A percentile compares a stretch with the other conserved stretches of the same genome.
Conservation (phyloP, 2,113 vertebrate species). For the Entomyzon cyanotis region DNA sequence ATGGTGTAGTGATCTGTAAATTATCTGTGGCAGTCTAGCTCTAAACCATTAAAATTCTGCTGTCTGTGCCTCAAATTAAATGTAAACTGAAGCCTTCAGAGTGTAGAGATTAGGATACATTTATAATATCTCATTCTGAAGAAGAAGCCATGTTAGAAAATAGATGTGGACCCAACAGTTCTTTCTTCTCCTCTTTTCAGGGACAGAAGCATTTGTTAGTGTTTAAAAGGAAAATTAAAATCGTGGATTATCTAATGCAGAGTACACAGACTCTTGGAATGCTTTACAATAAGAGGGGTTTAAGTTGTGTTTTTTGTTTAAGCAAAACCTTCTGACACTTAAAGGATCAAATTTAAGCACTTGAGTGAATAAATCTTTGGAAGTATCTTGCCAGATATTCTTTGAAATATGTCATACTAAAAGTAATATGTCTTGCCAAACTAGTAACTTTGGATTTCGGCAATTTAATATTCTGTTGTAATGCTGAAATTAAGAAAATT, state of each 20-base stretch:
- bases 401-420: neutral
- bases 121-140: neutral
- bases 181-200: neutral
- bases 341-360: neutral
- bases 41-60: slow-evolving; percentile 9
- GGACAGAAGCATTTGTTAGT: neutral
- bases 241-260: neutral
- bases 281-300: neutral
- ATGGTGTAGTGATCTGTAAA: slow-evolving; percentile 13
- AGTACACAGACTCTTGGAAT: neutral
- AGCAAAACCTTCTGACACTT: neutral
- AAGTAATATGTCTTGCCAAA: neutral
- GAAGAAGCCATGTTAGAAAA: neutral
- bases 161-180: neutral
- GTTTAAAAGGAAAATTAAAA: neutral
- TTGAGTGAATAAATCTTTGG: neutral
- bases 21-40: slow-evolving; percentile 13
- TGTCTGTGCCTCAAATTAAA: neutral
- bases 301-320: neutral
- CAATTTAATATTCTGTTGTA: neutral
- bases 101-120: neutral
- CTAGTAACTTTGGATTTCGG: neutral
- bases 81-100: neutral
- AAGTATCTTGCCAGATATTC: neutral
- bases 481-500: neutral